Percentiles rank a stretch among this genome's conserved stretches.
These are phyloP conservation scores for Diaperis boleti DNA, from an alignment of 2,888 invertebrate species.

Conservation along the genomic window DNA sequence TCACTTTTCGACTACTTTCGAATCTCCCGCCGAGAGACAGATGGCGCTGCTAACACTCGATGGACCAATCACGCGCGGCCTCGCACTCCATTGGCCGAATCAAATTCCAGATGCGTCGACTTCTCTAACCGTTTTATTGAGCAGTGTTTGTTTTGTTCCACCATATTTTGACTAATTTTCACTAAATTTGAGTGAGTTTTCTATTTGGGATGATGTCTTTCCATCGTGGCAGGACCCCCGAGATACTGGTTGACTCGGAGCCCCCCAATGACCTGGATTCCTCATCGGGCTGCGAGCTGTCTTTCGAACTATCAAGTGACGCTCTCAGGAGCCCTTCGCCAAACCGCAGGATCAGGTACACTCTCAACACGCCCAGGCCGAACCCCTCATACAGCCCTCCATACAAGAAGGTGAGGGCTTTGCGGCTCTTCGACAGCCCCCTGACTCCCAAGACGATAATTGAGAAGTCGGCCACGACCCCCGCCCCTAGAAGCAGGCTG, in stretches of 20 bases:
- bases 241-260: constrained; percentile 46
- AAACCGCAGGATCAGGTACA: constrained; percentile 15
- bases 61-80: constrained; percentile 44
- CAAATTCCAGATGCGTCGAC: constrained; percentile 55
- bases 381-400: constrained; percentile 70
- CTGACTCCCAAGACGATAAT: constrained; percentile 87
- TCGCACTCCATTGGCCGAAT: constrained; percentile 56
- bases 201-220: constrained; percentile 52
- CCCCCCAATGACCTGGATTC: constrained; percentile 59
- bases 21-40: neutral
- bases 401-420: constrained; percentile 71
- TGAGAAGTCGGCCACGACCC: constrained; percentile 74
- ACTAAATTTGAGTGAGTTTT: neutral
- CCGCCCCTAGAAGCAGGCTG: constrained; percentile 68
- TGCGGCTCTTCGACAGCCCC: constrained; percentile 85
- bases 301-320: constrained; percentile 70
- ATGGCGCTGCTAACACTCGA: neutral
- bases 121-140: constrained; percentile 54
- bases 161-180: constrained; percentile 17
- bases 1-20: no score
- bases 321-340: constrained; percentile 19
- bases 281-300: constrained; percentile 74
- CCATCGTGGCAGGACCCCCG: constrained; percentile 51
- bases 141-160: constrained; percentile 34
- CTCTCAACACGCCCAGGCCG: constrained; percentile 51